Evolutionary conservation across 2,113 vertebrate species (phyloP).

Genomic region (Dolichotis patagonum): DNA sequence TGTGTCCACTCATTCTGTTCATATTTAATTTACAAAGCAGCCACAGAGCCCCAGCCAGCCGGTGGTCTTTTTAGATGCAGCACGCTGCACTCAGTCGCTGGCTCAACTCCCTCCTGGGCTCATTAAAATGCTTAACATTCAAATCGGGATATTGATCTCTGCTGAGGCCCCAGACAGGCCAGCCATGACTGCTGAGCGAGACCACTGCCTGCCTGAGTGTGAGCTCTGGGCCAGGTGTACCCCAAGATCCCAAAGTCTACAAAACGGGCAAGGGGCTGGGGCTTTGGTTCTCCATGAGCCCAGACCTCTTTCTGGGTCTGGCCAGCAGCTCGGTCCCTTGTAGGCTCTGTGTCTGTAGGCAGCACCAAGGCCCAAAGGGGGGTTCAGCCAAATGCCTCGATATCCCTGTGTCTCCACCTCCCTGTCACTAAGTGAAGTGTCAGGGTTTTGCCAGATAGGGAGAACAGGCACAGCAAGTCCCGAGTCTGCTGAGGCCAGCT

Average conservation of each 20-base stretch:
- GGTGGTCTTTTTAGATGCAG: constrained; percentile 35
- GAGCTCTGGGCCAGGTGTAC: not conserved
- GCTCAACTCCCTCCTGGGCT: constrained; percentile 13
- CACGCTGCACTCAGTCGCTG: not conserved
- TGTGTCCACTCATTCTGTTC: not conserved
- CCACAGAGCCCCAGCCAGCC: not conserved
- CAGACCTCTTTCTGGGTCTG: not conserved
- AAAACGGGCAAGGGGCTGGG: not conserved
- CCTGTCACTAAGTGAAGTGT: constrained; percentile 42
- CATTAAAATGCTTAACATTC: constrained; percentile 77
- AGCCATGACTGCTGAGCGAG: not conserved
- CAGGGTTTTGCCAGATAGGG: constrained; percentile 9
- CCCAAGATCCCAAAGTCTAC: not conserved
- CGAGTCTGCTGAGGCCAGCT: constrained; percentile 56
- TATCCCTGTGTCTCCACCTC: not conserved
- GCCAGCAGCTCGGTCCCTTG: not conserved
- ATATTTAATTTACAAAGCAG: constrained; percentile 72
- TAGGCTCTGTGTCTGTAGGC: not conserved
- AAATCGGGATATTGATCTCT: constrained; percentile 67
- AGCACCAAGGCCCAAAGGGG: not conserved
- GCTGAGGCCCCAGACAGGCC: constrained; percentile 32
- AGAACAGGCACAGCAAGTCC: constrained; percentile 24
- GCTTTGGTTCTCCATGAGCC: not conserved
- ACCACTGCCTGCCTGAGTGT: not conserved
- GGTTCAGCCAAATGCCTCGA: constrained; percentile 49